A percentile compares a stretch with the other conserved stretches of the same genome.
phyloP scores from a whole-genome alignment of 2,888 invertebrate genomes.

The Scaptomyza tumidula region DNA sequence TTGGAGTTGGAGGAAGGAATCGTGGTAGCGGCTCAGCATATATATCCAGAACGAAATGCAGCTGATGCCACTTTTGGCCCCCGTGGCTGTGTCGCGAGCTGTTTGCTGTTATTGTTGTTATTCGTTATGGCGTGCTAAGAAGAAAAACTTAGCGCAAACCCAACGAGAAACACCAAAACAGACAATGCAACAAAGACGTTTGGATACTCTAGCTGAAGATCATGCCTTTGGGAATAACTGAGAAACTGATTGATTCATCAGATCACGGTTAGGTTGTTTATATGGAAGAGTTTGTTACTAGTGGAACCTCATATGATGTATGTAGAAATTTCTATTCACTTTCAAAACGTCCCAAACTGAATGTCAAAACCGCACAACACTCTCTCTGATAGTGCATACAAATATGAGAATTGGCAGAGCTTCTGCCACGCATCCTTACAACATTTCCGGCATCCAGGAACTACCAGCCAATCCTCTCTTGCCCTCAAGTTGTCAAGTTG shows the following conservation, averaged over 20 bases:
- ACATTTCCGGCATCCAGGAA: conserved; percentile 40
- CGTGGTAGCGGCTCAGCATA: conserved; percentile 58
- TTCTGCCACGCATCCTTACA: conserved; percentile 43
- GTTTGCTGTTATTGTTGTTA: conserved; percentile 33
- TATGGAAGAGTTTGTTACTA: too few relatives aligned
- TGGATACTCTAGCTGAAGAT: conserved; percentile 22
- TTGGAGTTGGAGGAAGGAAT: background rate
- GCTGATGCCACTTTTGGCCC: conserved; percentile 77
- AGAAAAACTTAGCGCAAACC: conserved; percentile 40
- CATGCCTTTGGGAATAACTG: too few relatives aligned
- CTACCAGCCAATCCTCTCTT: background rate
- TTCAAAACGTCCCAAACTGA: background rate
- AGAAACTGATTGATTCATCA: too few relatives aligned
- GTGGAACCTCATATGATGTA: too few relatives aligned
- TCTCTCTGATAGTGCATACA: conserved; percentile 17
- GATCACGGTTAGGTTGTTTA: too few relatives aligned
- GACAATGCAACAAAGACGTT: conserved; percentile 7
- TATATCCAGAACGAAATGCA: conserved; percentile 73
- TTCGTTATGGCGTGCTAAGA: conserved; percentile 63
- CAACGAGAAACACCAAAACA: conserved; percentile 30
- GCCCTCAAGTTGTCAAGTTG: background rate
- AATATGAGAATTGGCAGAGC: conserved; percentile 71
- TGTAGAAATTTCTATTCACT: too few relatives aligned
- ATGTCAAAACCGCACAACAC: background rate
- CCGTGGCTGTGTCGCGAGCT: conserved; percentile 67